Evolutionary conservation across 2,888 invertebrate species (phyloP), one percentile per base, ranked within the genome.

Genomic region (Ernsta delagoae): DNA sequence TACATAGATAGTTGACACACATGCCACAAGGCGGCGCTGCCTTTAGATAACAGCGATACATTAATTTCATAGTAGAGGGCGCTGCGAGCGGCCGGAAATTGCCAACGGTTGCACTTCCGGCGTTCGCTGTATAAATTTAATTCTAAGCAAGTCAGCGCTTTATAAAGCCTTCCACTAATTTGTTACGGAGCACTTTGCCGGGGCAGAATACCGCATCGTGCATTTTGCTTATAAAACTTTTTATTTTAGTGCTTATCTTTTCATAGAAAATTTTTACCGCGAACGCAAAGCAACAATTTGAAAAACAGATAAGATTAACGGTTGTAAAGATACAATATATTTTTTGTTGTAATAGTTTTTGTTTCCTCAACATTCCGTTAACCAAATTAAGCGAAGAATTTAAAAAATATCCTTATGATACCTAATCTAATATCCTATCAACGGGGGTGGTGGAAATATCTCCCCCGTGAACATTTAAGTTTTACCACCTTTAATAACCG

Each of bases 31-130:
- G 45, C 45, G 45, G 45, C 12, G 1, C 45, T 12, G 45, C 45
- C 45, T 48, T 48, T 48, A 48, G 45, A 71, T 75, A 74, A 71
- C 73, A 74, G 74, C 75, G 73, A 68, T 72, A 75, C 78, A 80
- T 79, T 81, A 81, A 77, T 77, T 78, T 80, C 79, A 78, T 78
- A 78, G 77, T 62, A 71, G 70, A 70, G 75, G 77, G 75, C 71
- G 79, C 80, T 80, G 80, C 75, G 83, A 83, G 81, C 81, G 76
- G 78, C 75, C 83, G 87, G 87, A 87, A 81, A 87, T 87, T 87
- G 79, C 79, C 65, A 70, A 73, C 72, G 72, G 71, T 70, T 74
- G 75, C 70, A 73, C 77, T 76, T 76, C 73, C 74, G 72, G 54
- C 65, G 67, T 70, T 65, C 70, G 70, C 62, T 71, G 73, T 71